phyloP scores from a whole-genome alignment of 2,113 vertebrate genomes.

The Pollimyrus isidori region DNA sequence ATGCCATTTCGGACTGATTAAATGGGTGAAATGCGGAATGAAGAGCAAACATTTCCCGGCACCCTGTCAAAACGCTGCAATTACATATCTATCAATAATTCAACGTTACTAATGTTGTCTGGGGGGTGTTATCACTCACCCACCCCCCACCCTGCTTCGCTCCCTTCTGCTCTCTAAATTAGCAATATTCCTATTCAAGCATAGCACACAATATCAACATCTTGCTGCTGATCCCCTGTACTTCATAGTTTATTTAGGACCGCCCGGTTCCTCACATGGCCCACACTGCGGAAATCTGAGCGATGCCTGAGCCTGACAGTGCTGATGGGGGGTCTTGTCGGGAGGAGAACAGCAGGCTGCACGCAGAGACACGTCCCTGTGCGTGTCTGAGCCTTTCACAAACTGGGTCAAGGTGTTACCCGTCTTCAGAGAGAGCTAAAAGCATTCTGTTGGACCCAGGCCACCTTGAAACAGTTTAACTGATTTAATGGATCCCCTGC shows the following conservation, averaged over 20 bases:
- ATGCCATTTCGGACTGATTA: constrained; percentile 43
- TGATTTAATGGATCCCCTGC: neutral
- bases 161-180: neutral
- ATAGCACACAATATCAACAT: neutral
- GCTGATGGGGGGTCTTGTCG: neutral
- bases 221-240: neutral
- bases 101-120: constrained; percentile 35
- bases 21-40: constrained; percentile 34
- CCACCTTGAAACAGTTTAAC: neutral
- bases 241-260: neutral
- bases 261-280: neutral
- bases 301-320: neutral
- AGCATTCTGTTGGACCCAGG: neutral
- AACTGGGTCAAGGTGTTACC: constrained; percentile 7
- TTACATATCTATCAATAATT: constrained; percentile 43
- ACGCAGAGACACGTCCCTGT: neutral
- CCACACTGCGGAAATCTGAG: neutral
- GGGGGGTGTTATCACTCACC: neutral
- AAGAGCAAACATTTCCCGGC: constrained; percentile 33
- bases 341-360: neutral
- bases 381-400: neutral
- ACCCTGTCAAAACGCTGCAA: constrained; percentile 38
- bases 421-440: constrained; percentile 15
- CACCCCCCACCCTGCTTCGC: neutral
- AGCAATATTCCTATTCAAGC: neutral